Evolutionary conservation across 2,888 invertebrate species (phyloP), one percentile per base, ranked within the genome.

Genomic region (Andrena dorsata): DNA sequence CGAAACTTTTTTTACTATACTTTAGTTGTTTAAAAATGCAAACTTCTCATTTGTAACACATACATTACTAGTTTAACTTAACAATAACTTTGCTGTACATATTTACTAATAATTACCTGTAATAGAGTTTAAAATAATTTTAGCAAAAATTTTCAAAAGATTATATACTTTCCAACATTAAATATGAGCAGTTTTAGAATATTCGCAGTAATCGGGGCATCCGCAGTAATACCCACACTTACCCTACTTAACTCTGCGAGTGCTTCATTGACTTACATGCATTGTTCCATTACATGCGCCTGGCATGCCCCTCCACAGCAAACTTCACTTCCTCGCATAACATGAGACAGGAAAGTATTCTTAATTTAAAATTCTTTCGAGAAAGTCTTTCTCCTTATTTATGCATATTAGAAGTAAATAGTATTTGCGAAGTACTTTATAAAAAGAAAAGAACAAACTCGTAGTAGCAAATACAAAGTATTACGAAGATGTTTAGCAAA

Each of bases 271-370:
- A 75, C 71, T 64, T 79, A 13, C 74, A 10, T 66, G 32, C 66
- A 41, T 80, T 41, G 28, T 77, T 77, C 35, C 61, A 35, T 75
- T 81, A 65, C 64, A 65, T 51, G 30, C 80, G 79, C 63, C 64
- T 87, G 88, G 91, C 93, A 92, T 92, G 92, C 77, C 47, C 26
- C 23, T 49, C 72, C 92, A 93, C 93, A 93, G 93, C 93, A 94
- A 94, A 93, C 93, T 93, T 91, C 93, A 93, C 91, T 88, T 87
- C 88, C 90, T 92, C 84, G 84, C 83, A 82, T 86, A 87, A 89
- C 78, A 82, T 84, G 82, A 88, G 82, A 90, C 80, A 83, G 78
- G 83, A 51, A 49, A 74, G 58, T 76, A 64, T 41, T 84, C 2
- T 53, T 70, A 78, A 82, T 26, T 32, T 73, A 30, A 51, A 68